Conservation (phyloP, 2,797 vertebrate species). For the Gastrophryne carolinensis region DNA sequence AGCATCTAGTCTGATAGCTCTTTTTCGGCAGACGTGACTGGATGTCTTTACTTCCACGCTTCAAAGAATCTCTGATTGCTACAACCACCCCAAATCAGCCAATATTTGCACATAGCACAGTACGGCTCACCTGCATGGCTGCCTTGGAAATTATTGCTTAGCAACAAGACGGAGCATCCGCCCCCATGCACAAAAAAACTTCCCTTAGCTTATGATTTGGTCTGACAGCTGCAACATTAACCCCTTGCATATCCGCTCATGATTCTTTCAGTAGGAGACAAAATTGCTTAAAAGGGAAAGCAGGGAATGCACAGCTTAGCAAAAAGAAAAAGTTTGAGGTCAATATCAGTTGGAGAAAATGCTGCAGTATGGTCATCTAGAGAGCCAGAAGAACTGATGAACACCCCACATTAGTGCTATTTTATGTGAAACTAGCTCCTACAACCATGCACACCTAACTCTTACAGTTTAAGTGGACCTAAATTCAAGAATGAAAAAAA, state of each 20-base stretch:
- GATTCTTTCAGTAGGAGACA: background rate
- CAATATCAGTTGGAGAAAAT: no score
- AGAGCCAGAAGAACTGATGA: no score
- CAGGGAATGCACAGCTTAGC: no score
- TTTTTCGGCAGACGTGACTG: slow-evolving; percentile 3
- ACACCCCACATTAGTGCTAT: no score
- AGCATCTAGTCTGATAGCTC: slow-evolving; percentile 23
- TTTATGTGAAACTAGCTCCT: no score
- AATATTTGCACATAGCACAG: slow-evolving; percentile 48
- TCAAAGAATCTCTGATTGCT: slow-evolving; percentile 35
- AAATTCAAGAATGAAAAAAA: no score
- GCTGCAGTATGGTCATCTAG: no score
- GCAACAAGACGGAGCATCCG: slow-evolving; percentile 40
- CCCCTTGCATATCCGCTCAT: background rate
- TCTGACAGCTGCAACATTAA: slow-evolving; percentile 48
- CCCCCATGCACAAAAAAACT: slow-evolving; percentile 45
- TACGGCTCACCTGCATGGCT: slow-evolving; percentile 45
- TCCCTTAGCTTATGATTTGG: slow-evolving; percentile 39
- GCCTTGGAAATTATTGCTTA: slow-evolving; percentile 38
- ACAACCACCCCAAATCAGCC: slow-evolving; percentile 37
- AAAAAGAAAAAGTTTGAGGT: no score
- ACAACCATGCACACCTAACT: no score
- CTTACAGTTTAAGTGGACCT: no score
- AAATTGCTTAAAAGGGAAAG: no score
- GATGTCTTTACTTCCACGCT: slow-evolving; percentile 31